Conservation (phyloP, 2,113 vertebrate species). For the Telmatochromis brichardi region DNA sequence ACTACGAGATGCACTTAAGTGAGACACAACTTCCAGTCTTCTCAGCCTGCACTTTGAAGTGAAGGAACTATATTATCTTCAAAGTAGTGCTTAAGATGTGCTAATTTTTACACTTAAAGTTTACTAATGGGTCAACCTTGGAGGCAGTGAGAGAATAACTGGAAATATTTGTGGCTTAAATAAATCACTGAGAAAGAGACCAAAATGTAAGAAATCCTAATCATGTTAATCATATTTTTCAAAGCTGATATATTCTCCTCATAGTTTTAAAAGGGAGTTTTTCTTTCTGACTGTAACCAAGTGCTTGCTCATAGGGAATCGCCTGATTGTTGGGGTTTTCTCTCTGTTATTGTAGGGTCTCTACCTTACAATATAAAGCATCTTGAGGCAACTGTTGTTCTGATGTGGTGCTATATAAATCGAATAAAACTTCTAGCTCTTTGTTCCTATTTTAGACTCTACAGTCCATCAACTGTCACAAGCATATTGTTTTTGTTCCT, state of each 20-base stretch:
- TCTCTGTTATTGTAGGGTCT: neutral
- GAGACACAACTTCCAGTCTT: neutral
- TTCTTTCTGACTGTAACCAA: neutral
- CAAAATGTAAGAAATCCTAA: neutral
- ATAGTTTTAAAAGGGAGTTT: neutral
- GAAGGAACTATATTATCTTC: neutral
- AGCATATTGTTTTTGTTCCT: neutral
- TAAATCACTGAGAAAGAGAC: neutral
- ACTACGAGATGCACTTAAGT: neutral
- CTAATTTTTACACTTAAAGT: neutral
- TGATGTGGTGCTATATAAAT: neutral
- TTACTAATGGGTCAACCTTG: neutral
- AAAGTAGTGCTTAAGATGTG: neutral
- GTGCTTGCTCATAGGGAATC: neutral
- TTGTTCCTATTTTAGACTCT: neutral
- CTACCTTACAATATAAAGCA: neutral
- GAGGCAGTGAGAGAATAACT: neutral
- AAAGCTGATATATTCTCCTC: neutral
- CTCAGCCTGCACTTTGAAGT: neutral
- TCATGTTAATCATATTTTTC: neutral
- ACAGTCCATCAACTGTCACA: neutral
- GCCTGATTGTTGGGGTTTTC: neutral
- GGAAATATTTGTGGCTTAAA: neutral
- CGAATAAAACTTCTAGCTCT: rapidly evolving
- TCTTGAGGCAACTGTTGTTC: neutral